These are phyloP conservation scores for Labeo catla DNA, from an alignment of 2,113 vertebrate genomes.

Conservation along the genomic window DNA sequence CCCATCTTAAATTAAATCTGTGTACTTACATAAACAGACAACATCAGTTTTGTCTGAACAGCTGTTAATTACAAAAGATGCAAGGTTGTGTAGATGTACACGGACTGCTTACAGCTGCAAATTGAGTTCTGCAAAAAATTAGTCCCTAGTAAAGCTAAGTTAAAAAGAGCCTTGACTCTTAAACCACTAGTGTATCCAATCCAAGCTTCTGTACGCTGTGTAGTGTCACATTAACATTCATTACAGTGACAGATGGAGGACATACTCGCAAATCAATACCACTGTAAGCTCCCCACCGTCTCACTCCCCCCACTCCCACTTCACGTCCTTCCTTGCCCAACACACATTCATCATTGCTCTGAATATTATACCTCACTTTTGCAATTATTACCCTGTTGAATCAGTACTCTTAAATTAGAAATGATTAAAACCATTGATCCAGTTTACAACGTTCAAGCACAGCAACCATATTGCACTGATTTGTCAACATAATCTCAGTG, in stretches of 20 bases:
- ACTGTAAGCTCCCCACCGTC: constrained; percentile 16
- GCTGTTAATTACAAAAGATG: background rate
- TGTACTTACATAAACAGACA: constrained; percentile 47
- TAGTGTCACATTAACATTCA: constrained; percentile 38
- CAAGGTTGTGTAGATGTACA: background rate
- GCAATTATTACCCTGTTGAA: constrained; percentile 11
- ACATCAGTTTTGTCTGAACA: constrained; percentile 40
- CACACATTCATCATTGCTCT: constrained; percentile 34
- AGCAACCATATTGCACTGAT: background rate
- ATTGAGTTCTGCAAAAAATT: background rate
- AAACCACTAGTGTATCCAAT: background rate
- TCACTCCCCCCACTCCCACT: background rate
- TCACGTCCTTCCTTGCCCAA: background rate
- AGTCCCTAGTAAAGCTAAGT: background rate
- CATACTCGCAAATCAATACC: constrained; percentile 16
- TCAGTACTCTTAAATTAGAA: background rate
- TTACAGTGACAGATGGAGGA: constrained; percentile 22
- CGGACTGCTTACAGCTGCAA: background rate
- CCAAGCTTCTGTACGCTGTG: background rate
- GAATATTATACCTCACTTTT: background rate
- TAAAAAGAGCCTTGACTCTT: background rate
- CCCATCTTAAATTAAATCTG: constrained; percentile 39
- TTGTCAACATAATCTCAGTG: constrained; percentile 9
- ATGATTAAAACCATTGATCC: constrained; percentile 25
- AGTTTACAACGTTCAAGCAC: background rate